Percentiles rank a stretch among this genome's conserved stretches.
phyloP scores from a whole-genome alignment of 2,797 vertebrate species.

The Enteromius paludinosus region DNA sequence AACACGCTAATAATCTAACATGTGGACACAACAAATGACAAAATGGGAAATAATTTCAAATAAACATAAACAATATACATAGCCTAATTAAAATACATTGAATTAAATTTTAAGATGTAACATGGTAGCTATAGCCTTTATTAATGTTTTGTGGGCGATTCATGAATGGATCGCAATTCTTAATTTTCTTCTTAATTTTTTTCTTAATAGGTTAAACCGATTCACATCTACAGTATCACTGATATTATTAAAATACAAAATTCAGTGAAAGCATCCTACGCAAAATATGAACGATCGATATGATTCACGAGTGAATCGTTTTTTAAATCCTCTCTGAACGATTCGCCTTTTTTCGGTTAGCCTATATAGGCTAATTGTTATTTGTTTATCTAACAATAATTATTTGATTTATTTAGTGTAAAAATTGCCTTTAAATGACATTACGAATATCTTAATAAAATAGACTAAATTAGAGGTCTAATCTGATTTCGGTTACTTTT shows the following conservation, averaged over 20 bases:
- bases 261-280: not conserved
- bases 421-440: not conserved
- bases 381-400: not conserved
- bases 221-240: not conserved
- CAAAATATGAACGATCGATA: not conserved
- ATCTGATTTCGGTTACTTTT: not conserved
- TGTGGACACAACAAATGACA: not conserved
- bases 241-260: not conserved
- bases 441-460: not conserved
- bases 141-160: not conserved
- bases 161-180: too few relatives aligned
- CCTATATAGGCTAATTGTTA: not conserved
- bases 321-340: too few relatives aligned
- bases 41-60: not conserved
- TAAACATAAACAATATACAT: not conserved
- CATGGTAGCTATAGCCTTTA: not conserved
- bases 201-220: not conserved
- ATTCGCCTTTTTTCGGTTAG: not conserved
- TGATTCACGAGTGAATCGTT: not conserved
- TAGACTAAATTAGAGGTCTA: not conserved
- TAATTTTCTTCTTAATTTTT: too few relatives aligned
- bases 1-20: not conserved
- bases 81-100: not conserved
- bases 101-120: not conserved
- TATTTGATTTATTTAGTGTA: not conserved